Evolutionary conservation across 2,888 invertebrate species (phyloP).

Genomic region (Beris chalybata): DNA sequence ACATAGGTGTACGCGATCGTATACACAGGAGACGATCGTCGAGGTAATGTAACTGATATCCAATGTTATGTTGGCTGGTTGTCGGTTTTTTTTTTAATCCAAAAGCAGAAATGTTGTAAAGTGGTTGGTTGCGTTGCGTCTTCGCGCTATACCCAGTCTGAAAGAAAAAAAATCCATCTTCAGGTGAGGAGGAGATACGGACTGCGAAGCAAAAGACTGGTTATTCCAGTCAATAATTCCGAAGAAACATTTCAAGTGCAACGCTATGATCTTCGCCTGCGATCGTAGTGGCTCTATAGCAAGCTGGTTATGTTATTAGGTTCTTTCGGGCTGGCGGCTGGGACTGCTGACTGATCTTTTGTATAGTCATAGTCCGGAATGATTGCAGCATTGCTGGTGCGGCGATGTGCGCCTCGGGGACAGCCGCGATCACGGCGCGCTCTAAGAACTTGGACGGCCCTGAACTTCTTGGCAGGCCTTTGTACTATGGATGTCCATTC

Average conservation of each 20-base stretch:
- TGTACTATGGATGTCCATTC: constrained; percentile 6
- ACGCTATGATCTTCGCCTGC: constrained; percentile 3
- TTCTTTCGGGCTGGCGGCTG: constrained; percentile 1
- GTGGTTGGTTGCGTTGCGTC: too few species aligned
- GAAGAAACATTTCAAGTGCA: constrained; percentile 19
- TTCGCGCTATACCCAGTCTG: too few species aligned
- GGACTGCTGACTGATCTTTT: not conserved
- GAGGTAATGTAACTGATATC: too few species aligned
- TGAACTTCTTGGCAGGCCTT: constrained; percentile 22
- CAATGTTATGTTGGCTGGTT: too few species aligned
- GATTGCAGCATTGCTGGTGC: constrained; percentile 5
- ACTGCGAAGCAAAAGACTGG: constrained; percentile 5
- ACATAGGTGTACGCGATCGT: too few species aligned
- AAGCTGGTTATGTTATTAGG: not conserved
- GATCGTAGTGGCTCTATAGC: not conserved
- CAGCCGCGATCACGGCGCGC: constrained; percentile 1
- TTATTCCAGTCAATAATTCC: constrained; percentile 9
- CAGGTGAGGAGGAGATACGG: too few species aligned
- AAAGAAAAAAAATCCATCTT: too few species aligned
- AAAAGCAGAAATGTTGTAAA: too few species aligned
- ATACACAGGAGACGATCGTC: too few species aligned
- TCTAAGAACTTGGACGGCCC: constrained; percentile 21
- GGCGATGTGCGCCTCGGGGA: too few species aligned
- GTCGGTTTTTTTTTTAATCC: too few species aligned
- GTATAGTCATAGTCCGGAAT: constrained; percentile 15